Base-by-base conservation (phyloP, 2,797 vertebrate genomes). In the Xenentodon cancila region DNA sequence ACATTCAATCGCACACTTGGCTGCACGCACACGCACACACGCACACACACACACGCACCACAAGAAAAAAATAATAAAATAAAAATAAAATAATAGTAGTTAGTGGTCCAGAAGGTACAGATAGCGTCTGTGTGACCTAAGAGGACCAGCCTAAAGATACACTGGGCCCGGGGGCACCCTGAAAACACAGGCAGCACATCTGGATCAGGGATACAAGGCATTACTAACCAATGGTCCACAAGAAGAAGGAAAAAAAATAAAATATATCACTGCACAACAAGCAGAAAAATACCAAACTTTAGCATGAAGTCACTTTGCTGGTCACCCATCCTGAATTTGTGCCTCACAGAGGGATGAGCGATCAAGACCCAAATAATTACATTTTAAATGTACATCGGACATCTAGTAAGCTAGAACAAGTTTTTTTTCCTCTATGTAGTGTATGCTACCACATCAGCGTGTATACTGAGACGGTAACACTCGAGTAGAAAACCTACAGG, bases 141-240 rank as follows among this genome's bases (percentile, higher is more conserved):
- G 40, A 92, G 91, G 89, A 92, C 92, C 91, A 92, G 92, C 90
- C 89, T 92, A 88, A 84, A 91, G 77, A 88, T 79, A 87, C 82
- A 81, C 77, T 82, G 82, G 88, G 83, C 85, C 83, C 82, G 50
- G 71, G 76, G 81, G 84, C 80, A 84, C 73, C 85, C 86, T 73
- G 73, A 82, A 88, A 77, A 88, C 65, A 86, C 70, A 86, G 87
- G 87, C 80, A 85, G 80, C 80, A 89, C 84, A 84, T 75, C 73
- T 82, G 83, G 75, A 88, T 87, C 81, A 86, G 84, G 85, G 67
- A 73, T 79, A 87, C 74, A 84, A 89, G 76, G 84, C 83, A 79
- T 81, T 68, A 88, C 83, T 88, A 84, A 89, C 82, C 82, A 88
- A 90, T 88, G 85, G 87, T 92, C 88, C 88, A 88, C 84, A 42